Evolutionary conservation across 2,113 vertebrate species (phyloP).

Genomic region (Morone chrysops): DNA sequence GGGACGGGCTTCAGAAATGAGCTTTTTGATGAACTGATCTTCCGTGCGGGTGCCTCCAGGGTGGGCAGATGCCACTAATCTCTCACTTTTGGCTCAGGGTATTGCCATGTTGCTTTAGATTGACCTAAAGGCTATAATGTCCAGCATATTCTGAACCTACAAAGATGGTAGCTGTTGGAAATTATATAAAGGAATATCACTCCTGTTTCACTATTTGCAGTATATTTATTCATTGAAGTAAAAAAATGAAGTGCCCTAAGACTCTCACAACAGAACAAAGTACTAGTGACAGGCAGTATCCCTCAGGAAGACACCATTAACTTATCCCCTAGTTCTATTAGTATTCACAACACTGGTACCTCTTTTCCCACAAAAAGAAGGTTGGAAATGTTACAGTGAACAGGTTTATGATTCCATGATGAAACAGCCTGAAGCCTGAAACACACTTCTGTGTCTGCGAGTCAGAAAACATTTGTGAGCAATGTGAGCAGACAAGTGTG

Average conservation of each 20-base stretch:
- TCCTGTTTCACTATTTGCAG: neutral
- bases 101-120: neutral
- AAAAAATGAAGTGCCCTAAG: neutral
- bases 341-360: neutral
- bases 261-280: neutral
- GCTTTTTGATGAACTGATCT: conserved; percentile 46
- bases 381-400: conserved; percentile 3
- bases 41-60: neutral
- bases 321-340: neutral
- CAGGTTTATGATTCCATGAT: neutral
- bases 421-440: conserved; percentile 15
- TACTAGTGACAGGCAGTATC: neutral
- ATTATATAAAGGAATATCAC: neutral
- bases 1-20: conserved; percentile 35
- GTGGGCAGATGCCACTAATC: conserved; percentile 19
- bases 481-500: neutral
- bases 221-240: neutral
- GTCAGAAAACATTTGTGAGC: neutral
- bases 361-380: neutral
- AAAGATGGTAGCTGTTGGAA: neutral
- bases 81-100: conserved; percentile 12
- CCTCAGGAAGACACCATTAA: conserved; percentile 6
- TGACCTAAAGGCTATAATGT: neutral
- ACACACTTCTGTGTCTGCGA: neutral
- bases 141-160: neutral